Evolutionary conservation across 1,140 invertebrate genomes (phyloP), one percentile per base, ranked within the genome.

Genomic region (Rhopalosiphum padi): DNA sequence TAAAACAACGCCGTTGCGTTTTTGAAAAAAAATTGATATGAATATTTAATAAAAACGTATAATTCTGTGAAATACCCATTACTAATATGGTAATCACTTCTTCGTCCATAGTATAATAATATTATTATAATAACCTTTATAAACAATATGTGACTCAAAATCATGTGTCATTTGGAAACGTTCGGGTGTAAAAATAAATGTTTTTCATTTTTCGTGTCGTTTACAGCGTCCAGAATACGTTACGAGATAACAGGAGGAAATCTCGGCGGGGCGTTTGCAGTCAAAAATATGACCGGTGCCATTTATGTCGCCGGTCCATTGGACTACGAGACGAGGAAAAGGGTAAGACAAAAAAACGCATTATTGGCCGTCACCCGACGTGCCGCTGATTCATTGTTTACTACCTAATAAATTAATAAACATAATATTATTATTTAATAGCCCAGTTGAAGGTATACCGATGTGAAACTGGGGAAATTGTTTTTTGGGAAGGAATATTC

Each of bases 191-290:
- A 43, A 43, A 85, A 25, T 23, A 22, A 41, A 41, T 41, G 41
- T 41, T 43, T 21, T 68, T 89, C 7, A 18, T 53, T 93, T 93
- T 93, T 11, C 94, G 95, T 95, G 94, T 95, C 95, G 95, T 95
- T 97, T 97, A 93, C 96, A 99, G 98, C 98, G 95, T 99, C 98
- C 96, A 98, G 98, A 97, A 98, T 99, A 97, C 98, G 98, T 96
- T 99, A 99, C 96, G 98, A 99, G 97, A 99, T 99, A 96, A 99
- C 98, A 95, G 98, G 98, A 97, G 99, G 99, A 96, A 99, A 99
- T 97, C 97, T 99, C 96, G 98, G 98, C 94, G 98, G 98, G 95
- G 98, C 98, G 53, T 99, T 99, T 95, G 98, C 98, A 94, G 98
- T 99, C 94, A 98, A 99, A 96, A 99, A 99, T 95, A 98, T 98